These are phyloP conservation scores for Myotis yumanensis DNA, from an alignment of 2,113 vertebrate genomes.

Conservation along the genomic window DNA sequence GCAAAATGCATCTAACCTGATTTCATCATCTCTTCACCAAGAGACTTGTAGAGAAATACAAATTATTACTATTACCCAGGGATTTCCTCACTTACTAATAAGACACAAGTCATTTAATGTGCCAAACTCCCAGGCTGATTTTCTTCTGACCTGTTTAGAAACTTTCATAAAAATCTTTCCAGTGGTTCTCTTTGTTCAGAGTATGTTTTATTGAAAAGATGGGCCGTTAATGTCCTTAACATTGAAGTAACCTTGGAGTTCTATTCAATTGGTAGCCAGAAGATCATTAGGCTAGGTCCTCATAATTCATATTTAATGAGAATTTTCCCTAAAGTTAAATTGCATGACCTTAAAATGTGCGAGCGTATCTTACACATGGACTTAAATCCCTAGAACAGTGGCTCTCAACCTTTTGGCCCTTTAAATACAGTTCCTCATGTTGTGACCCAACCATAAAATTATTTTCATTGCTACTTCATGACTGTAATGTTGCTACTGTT, in stretches of 20 bases:
- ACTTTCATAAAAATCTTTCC: neutral
- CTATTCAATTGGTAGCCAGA: constrained; percentile 28
- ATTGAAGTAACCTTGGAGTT: constrained; percentile 6
- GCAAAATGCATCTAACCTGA: neutral
- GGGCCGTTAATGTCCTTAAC: neutral
- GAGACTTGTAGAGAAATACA: neutral
- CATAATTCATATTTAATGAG: neutral
- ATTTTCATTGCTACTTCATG: too few species aligned
- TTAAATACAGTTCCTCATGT: too few species aligned
- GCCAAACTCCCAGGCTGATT: neutral
- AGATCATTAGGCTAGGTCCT: neutral
- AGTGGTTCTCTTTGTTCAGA: neutral
- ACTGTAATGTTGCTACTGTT: too few species aligned
- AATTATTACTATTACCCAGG: constrained; percentile 5
- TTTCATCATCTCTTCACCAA: constrained; percentile 37
- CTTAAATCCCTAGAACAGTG: neutral
- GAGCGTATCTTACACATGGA: neutral
- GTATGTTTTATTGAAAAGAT: neutral
- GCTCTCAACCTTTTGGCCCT: too few species aligned
- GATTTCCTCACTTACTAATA: neutral
- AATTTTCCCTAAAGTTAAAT: neutral
- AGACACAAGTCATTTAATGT: constrained; percentile 9
- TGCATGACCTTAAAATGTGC: constrained; percentile 26
- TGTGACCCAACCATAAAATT: too few species aligned
- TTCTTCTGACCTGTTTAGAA: neutral